phyloP scores from a whole-genome alignment of 1,140 invertebrate genomes.

The Drosophila auraria region DNA sequence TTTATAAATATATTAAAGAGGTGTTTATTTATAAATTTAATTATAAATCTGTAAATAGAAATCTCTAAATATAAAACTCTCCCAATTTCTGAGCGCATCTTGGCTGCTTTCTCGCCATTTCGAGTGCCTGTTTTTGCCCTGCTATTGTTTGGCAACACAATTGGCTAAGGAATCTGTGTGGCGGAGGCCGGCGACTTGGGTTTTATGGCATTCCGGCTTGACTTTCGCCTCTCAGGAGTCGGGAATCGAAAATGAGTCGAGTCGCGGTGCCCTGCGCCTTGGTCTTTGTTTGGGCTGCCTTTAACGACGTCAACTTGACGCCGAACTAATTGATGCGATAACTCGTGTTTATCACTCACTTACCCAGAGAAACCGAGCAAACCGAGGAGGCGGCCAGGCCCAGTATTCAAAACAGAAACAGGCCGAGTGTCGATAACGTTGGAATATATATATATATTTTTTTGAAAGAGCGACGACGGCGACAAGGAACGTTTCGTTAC shows the following conservation, averaged over 20 bases:
- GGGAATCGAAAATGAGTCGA: slow-evolving; percentile 38
- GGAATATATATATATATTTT: slow-evolving; percentile 38
- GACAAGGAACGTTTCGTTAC: slow-evolving; percentile 54
- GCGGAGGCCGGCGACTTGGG: slow-evolving; percentile 14
- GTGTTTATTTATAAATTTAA: no score
- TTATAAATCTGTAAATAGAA: no score
- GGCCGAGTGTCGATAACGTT: slow-evolving; percentile 67
- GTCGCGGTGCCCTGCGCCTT: not conserved
- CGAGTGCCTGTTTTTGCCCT: not conserved
- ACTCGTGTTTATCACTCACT: slow-evolving; percentile 84
- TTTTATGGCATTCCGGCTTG: slow-evolving; percentile 74
- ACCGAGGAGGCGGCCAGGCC: slow-evolving; percentile 10
- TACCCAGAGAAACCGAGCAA: slow-evolving; percentile 32
- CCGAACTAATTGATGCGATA: slow-evolving; percentile 84
- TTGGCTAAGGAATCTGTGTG: slow-evolving; percentile 7
- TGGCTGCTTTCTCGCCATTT: not conserved
- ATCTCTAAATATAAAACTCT: no score
- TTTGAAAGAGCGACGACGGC: slow-evolving; percentile 48
- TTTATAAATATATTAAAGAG: no score
- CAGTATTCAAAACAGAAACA: slow-evolving; percentile 74
- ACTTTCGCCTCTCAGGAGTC: slow-evolving; percentile 62
- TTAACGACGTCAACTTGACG: slow-evolving; percentile 83
- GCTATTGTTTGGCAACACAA: slow-evolving; percentile 19
- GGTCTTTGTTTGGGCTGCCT: slow-evolving; percentile 62
- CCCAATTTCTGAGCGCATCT: not conserved